Percentiles rank a stretch among this genome's conserved stretches.
Conservation (phyloP, 92 coral and sea anemone genomes). For the Parazoanthus atlanticus region DNA sequence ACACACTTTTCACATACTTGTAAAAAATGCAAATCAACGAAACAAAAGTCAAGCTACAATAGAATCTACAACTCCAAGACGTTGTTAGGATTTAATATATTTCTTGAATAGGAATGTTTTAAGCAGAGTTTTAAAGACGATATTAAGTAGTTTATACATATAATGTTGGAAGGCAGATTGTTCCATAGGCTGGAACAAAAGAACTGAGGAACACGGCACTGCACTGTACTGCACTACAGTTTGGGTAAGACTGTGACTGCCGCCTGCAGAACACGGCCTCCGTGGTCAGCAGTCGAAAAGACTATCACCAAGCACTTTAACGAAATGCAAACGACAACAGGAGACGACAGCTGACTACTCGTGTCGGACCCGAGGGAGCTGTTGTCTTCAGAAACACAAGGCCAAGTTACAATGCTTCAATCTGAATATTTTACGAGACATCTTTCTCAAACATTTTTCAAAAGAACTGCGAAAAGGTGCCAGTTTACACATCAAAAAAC, state of each 20-base stretch:
- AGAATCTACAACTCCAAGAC: background rate
- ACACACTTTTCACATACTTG: too few species aligned
- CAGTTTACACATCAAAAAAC: too few species aligned
- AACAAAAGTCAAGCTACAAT: background rate
- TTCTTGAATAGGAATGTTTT: background rate
- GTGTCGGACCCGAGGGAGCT: background rate
- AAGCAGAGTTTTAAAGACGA: background rate
- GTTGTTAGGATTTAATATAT: background rate
- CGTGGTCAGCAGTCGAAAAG: too few species aligned
- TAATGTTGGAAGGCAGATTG: background rate
- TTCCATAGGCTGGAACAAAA: too few species aligned
- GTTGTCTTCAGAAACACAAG: background rate
- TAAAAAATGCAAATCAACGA: background rate
- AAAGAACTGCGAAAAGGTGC: background rate
- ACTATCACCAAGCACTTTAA: too few species aligned
- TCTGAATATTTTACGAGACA: background rate
- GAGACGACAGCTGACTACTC: background rate
- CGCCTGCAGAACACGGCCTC: too few species aligned
- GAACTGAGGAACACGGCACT: too few species aligned
- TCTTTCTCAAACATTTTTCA: background rate
- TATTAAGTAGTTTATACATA: background rate
- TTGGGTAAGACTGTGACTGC: too few species aligned
- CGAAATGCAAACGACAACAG: too few species aligned
- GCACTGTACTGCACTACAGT: too few species aligned
- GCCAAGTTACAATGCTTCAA: background rate